Conservation (phyloP, 2,113 vertebrate genomes). For the Antidorcas marsupialis region DNA sequence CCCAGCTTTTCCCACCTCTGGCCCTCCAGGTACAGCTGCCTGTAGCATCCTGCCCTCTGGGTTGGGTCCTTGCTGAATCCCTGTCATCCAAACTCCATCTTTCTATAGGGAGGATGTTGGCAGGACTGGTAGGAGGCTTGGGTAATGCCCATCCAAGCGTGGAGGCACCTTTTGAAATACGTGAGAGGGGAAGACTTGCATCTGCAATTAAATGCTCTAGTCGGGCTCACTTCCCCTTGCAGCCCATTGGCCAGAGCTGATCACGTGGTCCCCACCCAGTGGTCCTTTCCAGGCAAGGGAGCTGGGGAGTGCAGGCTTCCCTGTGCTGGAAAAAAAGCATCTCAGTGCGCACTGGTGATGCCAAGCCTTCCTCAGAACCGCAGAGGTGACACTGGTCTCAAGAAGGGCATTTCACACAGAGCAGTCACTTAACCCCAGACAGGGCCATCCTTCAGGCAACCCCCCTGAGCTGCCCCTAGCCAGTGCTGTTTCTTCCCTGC, state of each 20-base stretch:
- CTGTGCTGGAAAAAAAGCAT: background rate
- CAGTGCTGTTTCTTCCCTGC: background rate
- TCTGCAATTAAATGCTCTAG: background rate
- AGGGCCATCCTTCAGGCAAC: background rate
- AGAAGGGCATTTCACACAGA: background rate
- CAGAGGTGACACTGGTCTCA: background rate
- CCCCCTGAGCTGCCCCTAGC: background rate
- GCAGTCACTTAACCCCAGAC: background rate
- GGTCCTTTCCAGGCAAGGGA: background rate
- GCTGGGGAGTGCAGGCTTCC: background rate
- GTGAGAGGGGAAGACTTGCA: background rate
- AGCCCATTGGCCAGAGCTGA: background rate
- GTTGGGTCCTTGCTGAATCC: background rate
- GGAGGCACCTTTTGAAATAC: background rate
- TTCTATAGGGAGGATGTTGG: background rate
- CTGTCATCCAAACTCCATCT: background rate
- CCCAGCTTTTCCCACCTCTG: background rate
- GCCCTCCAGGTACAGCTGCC: background rate
- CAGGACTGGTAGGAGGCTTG: background rate
- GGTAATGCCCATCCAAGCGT: too few species aligned
- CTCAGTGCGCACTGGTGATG: accelerated
- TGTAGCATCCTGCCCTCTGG: background rate
- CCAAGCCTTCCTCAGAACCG: accelerated
- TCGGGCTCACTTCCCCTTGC: background rate
- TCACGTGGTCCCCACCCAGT: background rate